Percentiles rank a stretch among this genome's conserved stretches.
phyloP scores from a whole-genome alignment of 92 coral and sea anemone genomes.

The Anthopleura xanthogrammica region DNA sequence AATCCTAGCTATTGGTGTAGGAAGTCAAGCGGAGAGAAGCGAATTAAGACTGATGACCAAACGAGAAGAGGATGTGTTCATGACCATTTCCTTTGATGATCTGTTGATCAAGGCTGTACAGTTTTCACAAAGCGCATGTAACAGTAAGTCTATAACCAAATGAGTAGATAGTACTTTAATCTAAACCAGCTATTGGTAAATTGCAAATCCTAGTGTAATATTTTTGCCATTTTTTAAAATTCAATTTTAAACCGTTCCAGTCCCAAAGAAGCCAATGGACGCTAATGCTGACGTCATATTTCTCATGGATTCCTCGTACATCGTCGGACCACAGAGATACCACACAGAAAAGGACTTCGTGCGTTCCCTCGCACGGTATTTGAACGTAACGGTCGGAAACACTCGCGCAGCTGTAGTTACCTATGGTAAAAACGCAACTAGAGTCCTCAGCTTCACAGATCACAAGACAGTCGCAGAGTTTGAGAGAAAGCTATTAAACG shows the following conservation, averaged over 20 bases:
- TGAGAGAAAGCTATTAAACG: conserved; percentile 41
- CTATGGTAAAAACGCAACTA: conserved; percentile 62
- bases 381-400: conserved; percentile 55
- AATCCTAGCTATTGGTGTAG: conserved; percentile 66
- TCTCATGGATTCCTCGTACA: conserved; percentile 78
- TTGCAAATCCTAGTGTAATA: not conserved
- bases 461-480: conserved; percentile 46
- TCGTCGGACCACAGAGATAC: conserved; percentile 54
- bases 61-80: conserved; percentile 48
- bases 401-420: conserved; percentile 72
- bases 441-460: conserved; percentile 49
- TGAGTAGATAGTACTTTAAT: too few species aligned
- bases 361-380: conserved; percentile 58
- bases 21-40: conserved; percentile 37
- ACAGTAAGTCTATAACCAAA: conserved; percentile 15
- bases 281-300: conserved; percentile 66
- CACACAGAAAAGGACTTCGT: conserved; percentile 57
- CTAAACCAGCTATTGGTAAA: too few species aligned
- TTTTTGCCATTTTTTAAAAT: not conserved
- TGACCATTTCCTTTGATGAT: conserved; percentile 26
- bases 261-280: conserved; percentile 18
- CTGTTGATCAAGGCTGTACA: conserved; percentile 25
- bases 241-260: conserved; percentile 24
- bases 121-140: conserved; percentile 23
- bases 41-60: conserved; percentile 60